phyloP scores from a whole-genome alignment of 1,140 invertebrate genomes.

The Cryptotermes secundus region DNA sequence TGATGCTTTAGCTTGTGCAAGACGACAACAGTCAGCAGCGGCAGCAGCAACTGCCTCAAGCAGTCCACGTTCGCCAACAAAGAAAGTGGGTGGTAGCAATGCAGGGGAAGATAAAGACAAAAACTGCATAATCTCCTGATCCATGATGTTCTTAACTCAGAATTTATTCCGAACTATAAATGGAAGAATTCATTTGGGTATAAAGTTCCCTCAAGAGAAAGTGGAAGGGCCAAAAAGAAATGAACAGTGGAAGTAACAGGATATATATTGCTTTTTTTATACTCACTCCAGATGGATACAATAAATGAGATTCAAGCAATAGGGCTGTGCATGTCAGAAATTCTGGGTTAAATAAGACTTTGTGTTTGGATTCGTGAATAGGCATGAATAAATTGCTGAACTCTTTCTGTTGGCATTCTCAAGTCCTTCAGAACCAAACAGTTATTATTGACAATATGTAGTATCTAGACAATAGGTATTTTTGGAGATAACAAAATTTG shows the following conservation, averaged over 20 bases:
- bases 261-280: background rate
- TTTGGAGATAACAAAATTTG: background rate
- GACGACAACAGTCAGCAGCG: slow-evolving; percentile 57
- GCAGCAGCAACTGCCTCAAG: slow-evolving; percentile 35
- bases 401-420: background rate
- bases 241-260: background rate
- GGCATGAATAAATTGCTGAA: background rate
- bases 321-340: background rate
- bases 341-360: background rate
- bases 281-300: background rate
- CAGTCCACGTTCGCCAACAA: slow-evolving; percentile 40
- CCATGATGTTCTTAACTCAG: slow-evolving; percentile 16
- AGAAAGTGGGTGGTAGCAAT: slow-evolving; percentile 42
- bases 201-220: background rate
- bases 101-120: slow-evolving; percentile 54
- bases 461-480: background rate
- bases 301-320: background rate
- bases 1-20: slow-evolving; percentile 77
- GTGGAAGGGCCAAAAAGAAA: background rate
- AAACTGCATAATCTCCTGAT: slow-evolving; percentile 71
- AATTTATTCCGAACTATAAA: background rate
- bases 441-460: too few relatives aligned
- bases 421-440: background rate
- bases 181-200: background rate
- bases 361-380: background rate